phyloP scores from a whole-genome alignment of 2,888 invertebrate species.

The Cheilosia impressa region DNA sequence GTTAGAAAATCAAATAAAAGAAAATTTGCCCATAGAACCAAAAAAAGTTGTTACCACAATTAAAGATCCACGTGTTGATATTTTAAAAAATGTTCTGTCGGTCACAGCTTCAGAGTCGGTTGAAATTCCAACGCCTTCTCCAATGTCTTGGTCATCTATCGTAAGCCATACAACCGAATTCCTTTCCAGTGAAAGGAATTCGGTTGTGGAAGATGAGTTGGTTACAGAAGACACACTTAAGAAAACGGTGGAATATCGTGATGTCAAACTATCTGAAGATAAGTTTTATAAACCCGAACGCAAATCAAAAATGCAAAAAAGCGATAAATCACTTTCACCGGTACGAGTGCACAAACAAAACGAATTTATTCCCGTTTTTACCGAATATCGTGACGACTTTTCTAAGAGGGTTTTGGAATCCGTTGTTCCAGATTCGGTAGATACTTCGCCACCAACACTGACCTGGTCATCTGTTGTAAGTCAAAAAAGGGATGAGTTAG shows the following conservation, averaged over 20 bases:
- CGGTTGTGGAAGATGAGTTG: not conserved
- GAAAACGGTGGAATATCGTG: not conserved
- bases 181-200: not conserved
- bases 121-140: not conserved
- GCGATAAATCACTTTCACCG: conserved; percentile 6
- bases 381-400: not conserved
- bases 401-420: not conserved
- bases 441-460: not conserved
- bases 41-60: not conserved
- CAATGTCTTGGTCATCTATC: conserved; percentile 31
- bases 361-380: not conserved
- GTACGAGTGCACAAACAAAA: not conserved
- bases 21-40: not conserved
- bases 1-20: conserved; percentile 33
- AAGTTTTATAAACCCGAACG: not conserved
- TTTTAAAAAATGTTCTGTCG: not conserved
- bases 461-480: conserved; percentile 57
- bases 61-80: not conserved
- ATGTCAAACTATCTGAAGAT: not conserved
- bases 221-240: not conserved
- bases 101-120: not conserved
- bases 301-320: conserved; percentile 18
- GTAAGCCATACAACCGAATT: conserved; percentile 38
- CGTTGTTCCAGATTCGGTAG: not conserved
- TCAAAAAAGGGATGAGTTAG: conserved; percentile 16